These are phyloP conservation scores for Apodemia hepburni DNA, from an alignment of 2,888 invertebrate species.

Conservation along the genomic window DNA sequence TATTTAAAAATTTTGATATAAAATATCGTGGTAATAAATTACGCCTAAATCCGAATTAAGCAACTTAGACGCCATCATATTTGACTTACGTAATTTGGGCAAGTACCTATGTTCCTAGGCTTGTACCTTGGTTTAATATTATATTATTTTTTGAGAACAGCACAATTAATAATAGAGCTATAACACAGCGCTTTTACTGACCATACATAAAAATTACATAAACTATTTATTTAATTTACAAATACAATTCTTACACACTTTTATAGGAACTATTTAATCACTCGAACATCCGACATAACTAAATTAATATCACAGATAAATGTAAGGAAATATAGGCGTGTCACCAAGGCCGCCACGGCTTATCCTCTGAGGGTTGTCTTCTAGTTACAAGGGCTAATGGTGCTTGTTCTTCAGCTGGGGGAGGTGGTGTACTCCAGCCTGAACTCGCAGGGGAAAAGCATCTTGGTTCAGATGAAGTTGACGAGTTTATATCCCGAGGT, in stretches of 20 bases:
- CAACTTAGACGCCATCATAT: too few species aligned
- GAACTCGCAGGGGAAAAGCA: constrained; percentile 82
- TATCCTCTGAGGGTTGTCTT: constrained; percentile 82
- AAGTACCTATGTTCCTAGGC: too few species aligned
- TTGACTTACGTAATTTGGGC: too few species aligned
- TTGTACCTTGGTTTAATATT: too few species aligned
- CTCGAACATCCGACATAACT: constrained; percentile 32
- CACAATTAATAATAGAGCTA: not conserved
- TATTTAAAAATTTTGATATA: too few species aligned
- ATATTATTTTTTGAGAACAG: too few species aligned
- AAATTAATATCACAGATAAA: constrained; percentile 42
- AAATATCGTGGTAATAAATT: too few species aligned
- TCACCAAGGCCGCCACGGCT: constrained; percentile 92
- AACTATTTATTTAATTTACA: constrained; percentile 43
- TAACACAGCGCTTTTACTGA: constrained; percentile 4
- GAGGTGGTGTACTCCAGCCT: constrained; percentile 68
- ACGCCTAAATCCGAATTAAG: too few species aligned
- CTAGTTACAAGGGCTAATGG: constrained; percentile 89
- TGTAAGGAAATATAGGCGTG: constrained; percentile 40
- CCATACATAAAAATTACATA: constrained; percentile 14
- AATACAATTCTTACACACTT: constrained; percentile 36
- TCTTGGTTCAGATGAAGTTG: constrained; percentile 78
- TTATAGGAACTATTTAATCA: constrained; percentile 39
- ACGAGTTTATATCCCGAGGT: constrained; percentile 86
- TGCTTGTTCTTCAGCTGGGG: constrained; percentile 57